phyloP scores from a whole-genome alignment of 2,888 invertebrate genomes.

The Lordiphosa fenestrarum region DNA sequence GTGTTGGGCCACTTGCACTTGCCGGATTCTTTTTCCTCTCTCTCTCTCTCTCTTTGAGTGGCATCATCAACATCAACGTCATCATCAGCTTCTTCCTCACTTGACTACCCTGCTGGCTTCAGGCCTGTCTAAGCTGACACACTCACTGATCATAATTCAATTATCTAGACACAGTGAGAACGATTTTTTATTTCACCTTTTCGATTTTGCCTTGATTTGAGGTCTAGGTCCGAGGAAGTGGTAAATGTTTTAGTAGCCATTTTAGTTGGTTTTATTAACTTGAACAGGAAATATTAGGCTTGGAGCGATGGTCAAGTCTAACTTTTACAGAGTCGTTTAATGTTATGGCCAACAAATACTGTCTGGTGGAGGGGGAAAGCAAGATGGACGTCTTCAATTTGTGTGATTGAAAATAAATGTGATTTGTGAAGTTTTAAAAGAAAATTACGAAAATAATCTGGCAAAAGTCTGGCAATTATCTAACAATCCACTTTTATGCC shows the following conservation, averaged over 20 bases:
- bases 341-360: too few species aligned
- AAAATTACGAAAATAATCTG: too few species aligned
- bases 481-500: too few species aligned
- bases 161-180: constrained; percentile 44
- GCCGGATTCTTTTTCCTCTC: constrained; percentile 21
- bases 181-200: constrained; percentile 15
- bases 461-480: too few species aligned
- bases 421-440: too few species aligned
- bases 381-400: too few species aligned
- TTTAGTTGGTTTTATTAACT: constrained; percentile 5
- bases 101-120: constrained; percentile 60
- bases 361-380: too few species aligned
- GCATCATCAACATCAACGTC: constrained; percentile 28
- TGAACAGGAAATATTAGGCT: constrained; percentile 7
- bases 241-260: constrained; percentile 13
- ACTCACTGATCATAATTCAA: constrained; percentile 67
- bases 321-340: too few species aligned
- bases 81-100: constrained; percentile 33
- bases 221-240: constrained; percentile 16
- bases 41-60: constrained; percentile 39
- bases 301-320: too few species aligned
- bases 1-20: constrained; percentile 53
- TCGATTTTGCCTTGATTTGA: constrained; percentile 1
- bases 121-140: constrained; percentile 2
- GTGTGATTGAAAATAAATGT: too few species aligned